Conservation (phyloP, 2,888 invertebrate species). For the Encarsia formosa region DNA sequence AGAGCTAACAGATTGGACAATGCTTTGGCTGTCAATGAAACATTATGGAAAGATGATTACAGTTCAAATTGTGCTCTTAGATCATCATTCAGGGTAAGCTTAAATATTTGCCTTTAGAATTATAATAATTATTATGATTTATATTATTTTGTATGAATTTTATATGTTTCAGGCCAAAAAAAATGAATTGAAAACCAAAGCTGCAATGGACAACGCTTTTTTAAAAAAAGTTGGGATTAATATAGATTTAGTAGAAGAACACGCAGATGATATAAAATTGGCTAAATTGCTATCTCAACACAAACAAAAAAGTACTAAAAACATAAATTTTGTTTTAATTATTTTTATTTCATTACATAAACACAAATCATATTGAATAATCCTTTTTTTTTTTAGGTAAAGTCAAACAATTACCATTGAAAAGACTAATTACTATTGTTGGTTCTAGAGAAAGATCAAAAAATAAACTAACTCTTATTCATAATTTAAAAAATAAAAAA, state of each 20-base stretch:
- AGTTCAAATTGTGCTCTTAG: constrained; percentile 82
- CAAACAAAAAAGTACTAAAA: constrained; percentile 56
- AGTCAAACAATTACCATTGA: constrained; percentile 34
- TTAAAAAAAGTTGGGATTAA: constrained; percentile 72
- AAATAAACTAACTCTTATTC: constrained; percentile 6
- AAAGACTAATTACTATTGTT: constrained; percentile 38
- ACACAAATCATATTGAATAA: constrained; percentile 1
- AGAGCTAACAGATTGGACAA: constrained; percentile 70
- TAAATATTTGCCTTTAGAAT: too few species aligned
- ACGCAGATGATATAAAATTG: constrained; percentile 73
- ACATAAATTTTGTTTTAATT: background rate
- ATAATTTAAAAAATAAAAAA: constrained; percentile 22
- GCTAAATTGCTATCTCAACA: constrained; percentile 72
- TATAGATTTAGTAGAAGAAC: constrained; percentile 74
- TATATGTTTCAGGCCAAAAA: constrained; percentile 60
- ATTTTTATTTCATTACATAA: background rate
- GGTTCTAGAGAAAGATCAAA: constrained; percentile 34
- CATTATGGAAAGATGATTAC: constrained; percentile 88
- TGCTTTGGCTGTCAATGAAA: constrained; percentile 74
- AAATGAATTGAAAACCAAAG: constrained; percentile 68
- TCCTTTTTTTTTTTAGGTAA: constrained; percentile 30
- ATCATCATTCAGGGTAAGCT: constrained; percentile 76
- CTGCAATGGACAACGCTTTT: constrained; percentile 66
- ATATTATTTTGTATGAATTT: background rate
- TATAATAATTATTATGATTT: background rate